Evolutionary conservation across 2,113 vertebrate species (phyloP).

Genomic region (Spheniscus mendiculus): DNA sequence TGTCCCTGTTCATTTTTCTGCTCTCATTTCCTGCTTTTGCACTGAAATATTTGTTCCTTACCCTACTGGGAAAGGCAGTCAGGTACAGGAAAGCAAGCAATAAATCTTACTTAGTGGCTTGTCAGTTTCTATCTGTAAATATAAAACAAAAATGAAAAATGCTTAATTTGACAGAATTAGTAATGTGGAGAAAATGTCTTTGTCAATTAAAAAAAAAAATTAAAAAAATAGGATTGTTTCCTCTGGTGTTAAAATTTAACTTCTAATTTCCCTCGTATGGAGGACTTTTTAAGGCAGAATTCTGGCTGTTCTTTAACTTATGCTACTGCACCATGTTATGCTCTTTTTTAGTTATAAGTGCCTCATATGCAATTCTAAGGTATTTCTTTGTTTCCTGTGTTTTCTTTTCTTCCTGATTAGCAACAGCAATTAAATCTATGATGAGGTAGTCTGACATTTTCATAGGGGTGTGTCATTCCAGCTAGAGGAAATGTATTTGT

Average conservation of each 20-base stretch:
- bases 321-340: neutral
- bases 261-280: neutral
- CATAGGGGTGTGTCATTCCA: neutral
- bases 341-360: neutral
- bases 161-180: conserved; percentile 59
- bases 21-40: conserved; percentile 33
- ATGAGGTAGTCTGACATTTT: conserved; percentile 36
- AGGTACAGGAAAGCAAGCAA: conserved; percentile 55
- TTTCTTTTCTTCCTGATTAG: conserved; percentile 36
- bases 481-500: conserved; percentile 20
- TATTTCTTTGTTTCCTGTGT: conserved; percentile 21
- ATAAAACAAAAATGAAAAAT: conserved; percentile 42
- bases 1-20: conserved; percentile 66
- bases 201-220: neutral
- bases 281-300: neutral
- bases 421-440: conserved; percentile 32
- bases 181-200: conserved; percentile 26
- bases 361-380: neutral
- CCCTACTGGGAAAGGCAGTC: conserved; percentile 57
- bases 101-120: conserved; percentile 70
- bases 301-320: neutral
- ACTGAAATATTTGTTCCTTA: conserved; percentile 57
- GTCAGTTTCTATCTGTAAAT: conserved; percentile 64
- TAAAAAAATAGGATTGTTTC: neutral
- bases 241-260: neutral